Percentiles rank a stretch among this genome's conserved stretches.
Conservation (phyloP, 2,113 vertebrate species). For the Trinectes maculatus region DNA sequence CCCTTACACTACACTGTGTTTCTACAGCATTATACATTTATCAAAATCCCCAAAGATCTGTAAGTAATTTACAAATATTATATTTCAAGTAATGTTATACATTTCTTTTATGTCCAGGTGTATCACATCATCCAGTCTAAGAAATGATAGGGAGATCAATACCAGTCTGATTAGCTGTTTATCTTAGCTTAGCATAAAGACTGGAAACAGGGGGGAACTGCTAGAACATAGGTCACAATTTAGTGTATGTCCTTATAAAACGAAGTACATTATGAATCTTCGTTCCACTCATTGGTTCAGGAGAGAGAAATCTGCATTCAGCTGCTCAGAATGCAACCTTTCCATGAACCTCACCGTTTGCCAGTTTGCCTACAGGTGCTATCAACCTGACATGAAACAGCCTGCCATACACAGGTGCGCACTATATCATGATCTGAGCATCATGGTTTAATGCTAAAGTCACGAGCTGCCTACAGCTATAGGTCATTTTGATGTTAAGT, state of each 20-base stretch:
- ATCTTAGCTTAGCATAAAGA: slow-evolving; percentile 1
- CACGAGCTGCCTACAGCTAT: slow-evolving; percentile 22
- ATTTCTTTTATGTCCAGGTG: too few relatives aligned
- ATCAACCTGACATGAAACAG: slow-evolving; percentile 60
- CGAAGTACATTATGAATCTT: not conserved
- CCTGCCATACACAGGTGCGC: slow-evolving; percentile 57
- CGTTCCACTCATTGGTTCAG: not conserved
- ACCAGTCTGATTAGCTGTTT: not conserved
- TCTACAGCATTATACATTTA: too few relatives aligned
- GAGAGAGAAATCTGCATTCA: slow-evolving; percentile 66
- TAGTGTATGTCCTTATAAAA: not conserved
- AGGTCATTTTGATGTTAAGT: slow-evolving; percentile 25
- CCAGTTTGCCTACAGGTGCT: slow-evolving; percentile 67
- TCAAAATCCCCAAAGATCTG: too few relatives aligned
- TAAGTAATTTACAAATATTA: too few relatives aligned
- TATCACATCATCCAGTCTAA: too few relatives aligned
- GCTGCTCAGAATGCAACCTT: slow-evolving; percentile 61
- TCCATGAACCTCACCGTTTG: slow-evolving; percentile 56
- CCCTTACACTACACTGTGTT: too few relatives aligned
- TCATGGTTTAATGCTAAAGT: slow-evolving; percentile 24
- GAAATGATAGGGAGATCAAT: not conserved
- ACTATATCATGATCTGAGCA: slow-evolving; percentile 38
- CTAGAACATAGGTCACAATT: not conserved
- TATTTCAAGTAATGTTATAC: too few relatives aligned
- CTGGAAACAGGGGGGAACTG: not conserved